These are phyloP conservation scores for Cephus pulcher DNA, from an alignment of 2,888 invertebrate genomes.

Conservation along the genomic window DNA sequence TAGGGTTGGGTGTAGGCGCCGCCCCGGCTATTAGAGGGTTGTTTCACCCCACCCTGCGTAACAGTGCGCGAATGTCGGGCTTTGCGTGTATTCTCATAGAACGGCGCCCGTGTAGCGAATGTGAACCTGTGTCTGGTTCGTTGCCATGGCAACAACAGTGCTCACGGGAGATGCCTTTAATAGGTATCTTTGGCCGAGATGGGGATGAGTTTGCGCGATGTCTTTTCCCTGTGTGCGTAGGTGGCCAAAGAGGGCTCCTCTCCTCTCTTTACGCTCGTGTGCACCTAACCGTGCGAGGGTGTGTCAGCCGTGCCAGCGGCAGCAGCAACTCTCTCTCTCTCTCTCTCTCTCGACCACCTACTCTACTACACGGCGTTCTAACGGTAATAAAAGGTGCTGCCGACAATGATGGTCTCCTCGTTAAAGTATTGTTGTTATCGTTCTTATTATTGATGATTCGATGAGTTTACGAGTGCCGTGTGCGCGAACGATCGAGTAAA, in stretches of 20 bases:
- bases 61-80: conserved; percentile 14
- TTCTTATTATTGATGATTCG: too few species aligned
- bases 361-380: conserved; percentile 15
- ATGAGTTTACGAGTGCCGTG: too few species aligned
- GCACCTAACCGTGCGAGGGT: too few species aligned
- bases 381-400: conserved; percentile 37
- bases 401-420: too few species aligned
- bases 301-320: neutral
- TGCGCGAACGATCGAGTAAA: too few species aligned
- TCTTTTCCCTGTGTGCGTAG: conserved; percentile 23
- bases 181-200: conserved; percentile 58
- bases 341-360: neutral
- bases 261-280: neutral
- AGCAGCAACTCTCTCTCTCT: neutral
- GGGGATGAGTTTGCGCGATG: conserved; percentile 21
- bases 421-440: too few species aligned
- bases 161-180: conserved; percentile 61
- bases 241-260: conserved; percentile 7
- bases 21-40: conserved; percentile 67
- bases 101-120: conserved; percentile 27
- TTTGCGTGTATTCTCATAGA: conserved; percentile 29
- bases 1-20: conserved; percentile 65
- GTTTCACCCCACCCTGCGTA: conserved; percentile 53
- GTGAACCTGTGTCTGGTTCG: conserved; percentile 30
- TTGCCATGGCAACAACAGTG: conserved; percentile 62